phyloP scores from a whole-genome alignment of 1,140 invertebrate genomes.

The Conus ventricosus region DNA sequence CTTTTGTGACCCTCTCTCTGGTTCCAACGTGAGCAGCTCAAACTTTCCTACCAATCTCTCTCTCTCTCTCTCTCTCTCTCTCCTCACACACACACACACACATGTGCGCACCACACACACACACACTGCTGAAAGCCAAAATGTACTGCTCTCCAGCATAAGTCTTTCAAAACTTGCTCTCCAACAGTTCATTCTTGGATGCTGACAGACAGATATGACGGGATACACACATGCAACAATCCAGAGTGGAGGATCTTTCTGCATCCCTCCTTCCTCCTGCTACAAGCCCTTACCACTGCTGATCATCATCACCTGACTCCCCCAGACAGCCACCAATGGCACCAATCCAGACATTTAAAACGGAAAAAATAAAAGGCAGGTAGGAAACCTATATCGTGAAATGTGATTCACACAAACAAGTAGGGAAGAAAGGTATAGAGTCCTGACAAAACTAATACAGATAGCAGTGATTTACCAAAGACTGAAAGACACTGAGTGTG shows the following conservation, averaged over 20 bases:
- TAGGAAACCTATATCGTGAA: too few species aligned
- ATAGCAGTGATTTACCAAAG: too few species aligned
- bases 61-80: not conserved
- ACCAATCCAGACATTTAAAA: not conserved
- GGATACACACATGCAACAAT: not conserved
- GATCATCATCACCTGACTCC: not conserved
- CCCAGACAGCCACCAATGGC: not conserved
- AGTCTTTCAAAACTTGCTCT: not conserved
- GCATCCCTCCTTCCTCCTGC: not conserved
- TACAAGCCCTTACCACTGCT: not conserved
- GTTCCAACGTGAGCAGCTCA: not conserved
- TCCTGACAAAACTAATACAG: too few species aligned
- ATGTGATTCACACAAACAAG: too few species aligned
- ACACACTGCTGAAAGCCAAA: not conserved
- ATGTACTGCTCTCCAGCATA: not conserved
- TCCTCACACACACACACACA: not conserved
- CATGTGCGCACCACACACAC: constrained; percentile 21
- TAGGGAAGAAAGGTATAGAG: too few species aligned
- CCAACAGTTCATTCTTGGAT: not conserved
- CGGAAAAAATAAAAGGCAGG: not conserved
- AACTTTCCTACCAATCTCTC: too few species aligned
- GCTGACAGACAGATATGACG: not conserved
- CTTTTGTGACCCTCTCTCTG: not conserved
- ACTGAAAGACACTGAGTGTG: too few species aligned
- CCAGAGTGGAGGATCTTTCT: not conserved